Evolutionary conservation across 2,113 vertebrate genomes (phyloP).

Genomic region (Dicentrarchus labrax): DNA sequence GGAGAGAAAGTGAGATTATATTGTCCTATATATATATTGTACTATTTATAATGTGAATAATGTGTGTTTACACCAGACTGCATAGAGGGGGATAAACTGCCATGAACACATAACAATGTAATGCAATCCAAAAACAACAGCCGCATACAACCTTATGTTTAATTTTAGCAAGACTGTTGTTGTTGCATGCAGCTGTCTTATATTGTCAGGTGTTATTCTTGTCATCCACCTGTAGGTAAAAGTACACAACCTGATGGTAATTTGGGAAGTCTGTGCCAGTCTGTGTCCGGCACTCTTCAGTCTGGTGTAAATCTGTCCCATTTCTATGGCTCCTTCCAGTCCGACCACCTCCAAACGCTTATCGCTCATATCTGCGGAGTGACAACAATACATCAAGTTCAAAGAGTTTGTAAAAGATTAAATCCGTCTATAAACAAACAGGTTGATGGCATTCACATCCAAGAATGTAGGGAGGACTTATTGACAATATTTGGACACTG

Average conservation of each 20-base stretch:
- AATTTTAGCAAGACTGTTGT: background rate
- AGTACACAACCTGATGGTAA: constrained; percentile 86
- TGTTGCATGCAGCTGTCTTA: background rate
- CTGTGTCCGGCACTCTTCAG: constrained; percentile 90
- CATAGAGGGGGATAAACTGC: background rate
- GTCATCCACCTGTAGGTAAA: background rate
- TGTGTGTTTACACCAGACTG: background rate
- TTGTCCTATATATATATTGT: background rate
- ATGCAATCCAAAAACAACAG: background rate
- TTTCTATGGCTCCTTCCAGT: constrained; percentile 90
- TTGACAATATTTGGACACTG: background rate
- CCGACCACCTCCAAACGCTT: constrained; percentile 91
- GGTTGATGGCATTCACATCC: background rate
- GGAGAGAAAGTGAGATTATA: constrained; percentile 1
- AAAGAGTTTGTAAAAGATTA: too few species aligned
- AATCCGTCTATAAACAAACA: background rate
- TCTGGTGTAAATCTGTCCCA: constrained; percentile 94
- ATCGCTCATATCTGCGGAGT: constrained; percentile 86
- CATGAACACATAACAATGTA: background rate
- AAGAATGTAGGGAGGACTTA: background rate
- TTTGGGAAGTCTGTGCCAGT: constrained; percentile 89
- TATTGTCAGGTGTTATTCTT: background rate
- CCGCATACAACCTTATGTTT: background rate
- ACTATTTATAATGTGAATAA: background rate
- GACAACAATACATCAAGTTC: constrained; percentile 4